Evolutionary conservation across 2,888 invertebrate species (phyloP), one percentile per base, ranked within the genome.

Genomic region (Oligia strigilis): DNA sequence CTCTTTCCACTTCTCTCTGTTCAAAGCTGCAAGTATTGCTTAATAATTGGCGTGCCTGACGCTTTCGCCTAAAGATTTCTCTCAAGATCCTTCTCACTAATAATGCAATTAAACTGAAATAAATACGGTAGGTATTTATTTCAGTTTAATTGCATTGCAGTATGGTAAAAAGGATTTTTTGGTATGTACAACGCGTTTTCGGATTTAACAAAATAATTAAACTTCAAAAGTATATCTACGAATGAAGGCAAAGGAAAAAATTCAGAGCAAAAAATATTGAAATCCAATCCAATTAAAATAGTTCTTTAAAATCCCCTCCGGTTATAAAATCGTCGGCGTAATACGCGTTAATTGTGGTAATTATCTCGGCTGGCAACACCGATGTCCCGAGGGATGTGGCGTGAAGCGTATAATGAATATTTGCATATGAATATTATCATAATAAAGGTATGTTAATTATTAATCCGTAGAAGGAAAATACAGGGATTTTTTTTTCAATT

Each of bases 321-420:
- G 80, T 49, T 75, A 52, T 83, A 55, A 77, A 83, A 89, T 86
- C 76, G 81, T 80, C 69, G 76, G 49, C 78, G 79, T 81, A 78
- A 77, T 86, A 80, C 72, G 82, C 80, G 84, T 76, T 89, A 89
- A 89, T 89, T 83, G 80, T 74, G 17, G 78, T 80, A 84, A 90
- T 89, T 86, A 86, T 89, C 75, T 58, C 80, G 85, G 69, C 72
- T 86, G 89, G 77, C 76, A 84, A 78, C 80, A 81, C 72, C 73
- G 76, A 85, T 84, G 77, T 78, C 90, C 87, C 72, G 75, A 40
- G 87, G 89, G 89, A 82, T 52, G 69, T 36, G 40, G 64, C 64
- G 64, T 74, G 84, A 84, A 81, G 69, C 58, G 70, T 81, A 71
- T 82, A 83, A 89, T 88, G 55, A 81, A 75, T 40, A 81, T 84